Evolutionary conservation across 2,888 invertebrate species (phyloP).

Genomic region (Coronaproctus castanopsis): DNA sequence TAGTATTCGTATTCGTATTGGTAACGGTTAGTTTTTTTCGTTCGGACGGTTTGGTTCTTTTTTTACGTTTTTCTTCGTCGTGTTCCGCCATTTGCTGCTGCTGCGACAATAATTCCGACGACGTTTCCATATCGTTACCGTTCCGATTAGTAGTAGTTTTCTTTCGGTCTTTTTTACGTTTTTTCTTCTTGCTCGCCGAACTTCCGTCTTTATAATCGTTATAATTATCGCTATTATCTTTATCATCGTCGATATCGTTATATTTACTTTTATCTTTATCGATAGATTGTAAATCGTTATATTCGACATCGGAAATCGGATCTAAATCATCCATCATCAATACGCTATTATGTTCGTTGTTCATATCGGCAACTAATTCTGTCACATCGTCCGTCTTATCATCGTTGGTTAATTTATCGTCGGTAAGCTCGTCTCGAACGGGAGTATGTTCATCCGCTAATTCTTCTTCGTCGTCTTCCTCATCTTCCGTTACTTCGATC

Average conservation of each 20-base stretch:
- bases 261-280: slow-evolving; percentile 14
- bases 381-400: not conserved
- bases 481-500: slow-evolving; percentile 21
- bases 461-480: slow-evolving; percentile 2
- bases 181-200: slow-evolving; percentile 13
- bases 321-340: slow-evolving; percentile 13
- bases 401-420: too few species aligned
- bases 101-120: slow-evolving; percentile 21
- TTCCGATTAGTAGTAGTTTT: too few species aligned
- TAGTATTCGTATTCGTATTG: slow-evolving; percentile 13
- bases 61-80: not conserved
- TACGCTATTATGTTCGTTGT: too few species aligned
- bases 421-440: too few species aligned
- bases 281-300: slow-evolving; percentile 8
- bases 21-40: too few species aligned
- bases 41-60: not conserved
- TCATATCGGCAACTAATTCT: not conserved
- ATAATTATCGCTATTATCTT: not conserved
- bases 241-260: not conserved
- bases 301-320: slow-evolving; percentile 13
- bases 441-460: slow-evolving; percentile 7
- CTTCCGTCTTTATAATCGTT: slow-evolving; percentile 3
- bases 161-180: slow-evolving; percentile 23
- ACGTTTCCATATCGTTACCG: too few species aligned
- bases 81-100: not conserved